phyloP scores from a whole-genome alignment of 92 coral and sea anemone genomes.

The Heteractis magnifica region DNA sequence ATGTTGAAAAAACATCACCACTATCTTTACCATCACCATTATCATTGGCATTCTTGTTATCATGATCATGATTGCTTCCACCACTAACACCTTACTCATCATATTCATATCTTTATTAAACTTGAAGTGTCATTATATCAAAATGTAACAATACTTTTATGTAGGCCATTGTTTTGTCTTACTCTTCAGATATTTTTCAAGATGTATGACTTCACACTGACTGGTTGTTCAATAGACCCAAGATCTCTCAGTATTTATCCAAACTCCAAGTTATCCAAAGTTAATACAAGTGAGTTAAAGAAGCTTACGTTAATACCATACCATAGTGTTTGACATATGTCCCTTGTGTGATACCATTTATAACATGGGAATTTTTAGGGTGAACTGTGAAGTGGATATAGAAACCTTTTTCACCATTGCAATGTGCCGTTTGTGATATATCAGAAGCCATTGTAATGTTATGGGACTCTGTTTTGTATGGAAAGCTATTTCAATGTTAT shows the following conservation, averaged over 20 bases:
- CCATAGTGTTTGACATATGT: neutral
- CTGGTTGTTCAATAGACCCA: constrained; percentile 82
- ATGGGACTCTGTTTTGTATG: neutral
- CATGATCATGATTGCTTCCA: too few species aligned
- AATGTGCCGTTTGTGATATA: neutral
- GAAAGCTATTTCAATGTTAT: neutral
- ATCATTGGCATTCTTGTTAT: too few species aligned
- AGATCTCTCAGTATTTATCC: constrained; percentile 86
- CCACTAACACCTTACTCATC: too few species aligned
- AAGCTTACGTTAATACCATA: neutral
- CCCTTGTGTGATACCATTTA: too few species aligned
- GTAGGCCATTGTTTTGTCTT: neutral
- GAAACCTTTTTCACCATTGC: too few species aligned
- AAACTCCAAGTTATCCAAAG: constrained; percentile 55
- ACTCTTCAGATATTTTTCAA: constrained; percentile 76
- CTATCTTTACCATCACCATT: too few species aligned
- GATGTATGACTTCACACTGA: constrained; percentile 60
- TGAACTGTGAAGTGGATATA: too few species aligned
- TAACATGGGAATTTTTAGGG: too few species aligned
- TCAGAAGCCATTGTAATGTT: neutral
- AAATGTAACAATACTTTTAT: too few species aligned
- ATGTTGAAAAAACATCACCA: too few species aligned
- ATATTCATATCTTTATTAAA: too few species aligned
- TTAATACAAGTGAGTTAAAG: constrained; percentile 62
- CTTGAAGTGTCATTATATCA: too few species aligned